These are phyloP conservation scores for Pandemis heparana DNA, from an alignment of 2,888 invertebrate species.

Conservation along the genomic window DNA sequence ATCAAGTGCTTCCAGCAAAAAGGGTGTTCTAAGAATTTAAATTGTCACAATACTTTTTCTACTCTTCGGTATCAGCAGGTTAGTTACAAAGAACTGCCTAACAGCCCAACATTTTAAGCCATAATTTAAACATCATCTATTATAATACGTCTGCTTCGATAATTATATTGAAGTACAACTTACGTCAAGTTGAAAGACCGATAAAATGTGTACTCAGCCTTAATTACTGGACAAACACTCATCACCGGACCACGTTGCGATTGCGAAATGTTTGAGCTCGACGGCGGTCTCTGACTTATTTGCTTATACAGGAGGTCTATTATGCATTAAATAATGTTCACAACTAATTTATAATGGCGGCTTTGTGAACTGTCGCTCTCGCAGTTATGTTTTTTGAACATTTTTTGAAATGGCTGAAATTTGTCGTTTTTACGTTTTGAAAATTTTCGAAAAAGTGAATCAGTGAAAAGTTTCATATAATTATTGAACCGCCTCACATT, in stretches of 20 bases:
- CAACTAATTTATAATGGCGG: no score
- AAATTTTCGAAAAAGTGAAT: no score
- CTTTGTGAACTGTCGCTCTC: no score
- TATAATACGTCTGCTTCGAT: slow-evolving; percentile 27
- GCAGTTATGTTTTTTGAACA: no score
- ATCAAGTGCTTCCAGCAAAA: no score
- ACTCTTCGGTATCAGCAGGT: no score
- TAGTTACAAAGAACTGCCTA: background rate
- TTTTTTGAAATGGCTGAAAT: no score
- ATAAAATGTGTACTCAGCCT: slow-evolving; percentile 75
- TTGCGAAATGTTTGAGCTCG: slow-evolving; percentile 74
- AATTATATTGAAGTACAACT: slow-evolving; percentile 49
- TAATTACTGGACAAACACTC: slow-evolving; percentile 76
- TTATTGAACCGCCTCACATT: no score
- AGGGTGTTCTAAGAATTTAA: no score
- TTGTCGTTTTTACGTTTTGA: no score
- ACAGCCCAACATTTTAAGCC: background rate
- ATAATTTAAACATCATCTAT: background rate
- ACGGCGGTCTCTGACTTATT: slow-evolving; percentile 25
- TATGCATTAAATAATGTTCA: slow-evolving; percentile 1
- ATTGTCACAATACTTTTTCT: no score
- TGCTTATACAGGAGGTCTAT: slow-evolving; percentile 13
- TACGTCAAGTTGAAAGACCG: slow-evolving; percentile 74
- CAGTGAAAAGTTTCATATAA: no score
- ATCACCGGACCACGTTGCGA: slow-evolving; percentile 52